Base-by-base conservation (phyloP, 2,113 vertebrate genomes). In the Cinclus cinclus region DNA sequence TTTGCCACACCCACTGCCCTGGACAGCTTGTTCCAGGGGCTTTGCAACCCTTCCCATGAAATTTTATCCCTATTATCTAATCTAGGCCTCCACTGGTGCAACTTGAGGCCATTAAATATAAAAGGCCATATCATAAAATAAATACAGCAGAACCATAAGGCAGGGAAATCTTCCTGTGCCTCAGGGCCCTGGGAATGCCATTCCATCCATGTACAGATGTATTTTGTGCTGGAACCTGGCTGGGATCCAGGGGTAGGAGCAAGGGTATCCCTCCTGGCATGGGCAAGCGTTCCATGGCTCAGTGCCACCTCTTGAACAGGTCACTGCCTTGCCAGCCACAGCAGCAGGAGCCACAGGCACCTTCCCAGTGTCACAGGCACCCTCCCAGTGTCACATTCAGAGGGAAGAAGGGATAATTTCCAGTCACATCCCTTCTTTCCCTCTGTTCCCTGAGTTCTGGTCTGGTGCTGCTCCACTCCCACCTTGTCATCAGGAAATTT, bases 401-500 rank as follows among this genome's bases (percentile, higher is more conserved):
- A 44, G 46, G 33, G 42, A 55, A 23, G 13, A 31, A 84, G 41
- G 41, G 22, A 13, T 10, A 0, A 46, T 28, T 59, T n/a, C 39
- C n/a, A 33, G 16, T 42, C n/a, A 15, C 17, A 42, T 15, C 42
- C 21, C 0, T 30, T 23, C 16, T n/a, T 63, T 30, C 39, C n/a
- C 21, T 22, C 52, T 41, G 42, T 13, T 74, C 59, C 24, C 7
- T 10, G 62, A 20, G 53, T 70, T 62, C 24, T 53, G 41, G 63
- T 49, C 74, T 0, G 0, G 46, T n/a, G 74, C 74, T 62, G 23
- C 39, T 62, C 47, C 33, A 11, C 84, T 78, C 55, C 59, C 81
- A 89, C 63, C 37, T 68, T 73, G 84, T 89, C 67, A 87, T 96
- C 62, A 73, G 93, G 89, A 95, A 87, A 82, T 96, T 91, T 37